A percentile compares a stretch with the other conserved stretches of the same genome.
Conservation (phyloP, 1,140 invertebrate genomes). For the Eubasilissa regina region DNA sequence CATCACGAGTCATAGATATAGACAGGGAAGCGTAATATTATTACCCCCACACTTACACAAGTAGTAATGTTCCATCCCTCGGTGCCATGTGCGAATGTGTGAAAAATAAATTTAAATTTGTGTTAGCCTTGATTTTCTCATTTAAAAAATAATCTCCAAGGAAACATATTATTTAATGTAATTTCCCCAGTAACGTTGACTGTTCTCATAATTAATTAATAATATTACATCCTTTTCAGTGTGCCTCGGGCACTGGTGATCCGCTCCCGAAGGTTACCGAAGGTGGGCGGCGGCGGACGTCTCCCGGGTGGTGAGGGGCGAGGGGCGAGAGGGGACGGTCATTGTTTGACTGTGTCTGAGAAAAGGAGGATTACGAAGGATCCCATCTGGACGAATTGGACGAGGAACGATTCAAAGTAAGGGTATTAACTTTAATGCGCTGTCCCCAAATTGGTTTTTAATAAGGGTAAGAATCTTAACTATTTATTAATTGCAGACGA, state of each 20-base stretch:
- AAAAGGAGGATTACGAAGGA: conserved; percentile 38
- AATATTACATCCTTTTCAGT: conserved; percentile 20
- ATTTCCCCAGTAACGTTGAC: not conserved
- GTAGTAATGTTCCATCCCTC: too few species aligned
- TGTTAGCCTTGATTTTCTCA: too few species aligned
- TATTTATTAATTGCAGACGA: conserved; percentile 21
- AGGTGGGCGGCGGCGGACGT: not conserved
- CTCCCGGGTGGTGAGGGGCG: not conserved
- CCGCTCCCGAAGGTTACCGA: not conserved
- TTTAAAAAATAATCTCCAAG: too few species aligned
- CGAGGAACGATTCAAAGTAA: conserved; percentile 14
- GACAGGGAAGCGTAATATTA: too few species aligned
- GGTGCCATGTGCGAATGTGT: too few species aligned
- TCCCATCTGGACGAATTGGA: conserved; percentile 37
- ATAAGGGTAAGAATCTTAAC: conserved; percentile 26
- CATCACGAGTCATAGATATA: too few species aligned
- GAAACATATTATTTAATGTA: too few species aligned
- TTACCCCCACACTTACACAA: too few species aligned
- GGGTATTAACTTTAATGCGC: conserved; percentile 18
- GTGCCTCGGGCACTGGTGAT: not conserved
- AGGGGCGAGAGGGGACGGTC: not conserved
- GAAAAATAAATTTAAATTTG: too few species aligned
- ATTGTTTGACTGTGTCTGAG: conserved; percentile 27
- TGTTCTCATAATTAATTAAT: conserved; percentile 3
- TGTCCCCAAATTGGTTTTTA: conserved; percentile 23